Conservation (phyloP, 1,140 invertebrate genomes). For the Bombus ignitus region DNA sequence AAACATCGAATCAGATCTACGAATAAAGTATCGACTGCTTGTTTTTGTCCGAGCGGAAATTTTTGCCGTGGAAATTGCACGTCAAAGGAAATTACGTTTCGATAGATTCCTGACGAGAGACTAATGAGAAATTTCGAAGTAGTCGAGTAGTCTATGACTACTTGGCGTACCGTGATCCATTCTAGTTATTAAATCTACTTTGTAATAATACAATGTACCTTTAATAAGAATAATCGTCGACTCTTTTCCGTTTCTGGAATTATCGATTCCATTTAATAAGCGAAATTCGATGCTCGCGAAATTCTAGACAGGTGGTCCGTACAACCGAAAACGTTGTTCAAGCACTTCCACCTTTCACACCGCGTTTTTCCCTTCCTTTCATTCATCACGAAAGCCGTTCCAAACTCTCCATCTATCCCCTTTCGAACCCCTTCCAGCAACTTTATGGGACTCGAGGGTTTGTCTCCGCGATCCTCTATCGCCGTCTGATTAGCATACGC, state of each 20-base stretch:
- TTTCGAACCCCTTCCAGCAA: slow-evolving; percentile 2
- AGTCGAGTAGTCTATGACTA: no score
- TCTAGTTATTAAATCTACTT: no score
- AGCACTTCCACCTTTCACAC: background rate
- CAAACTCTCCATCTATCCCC: background rate
- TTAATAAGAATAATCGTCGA: no score
- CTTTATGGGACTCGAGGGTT: slow-evolving; percentile 22
- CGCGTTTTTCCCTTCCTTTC: background rate
- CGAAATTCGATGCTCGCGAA: background rate
- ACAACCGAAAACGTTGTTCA: background rate
- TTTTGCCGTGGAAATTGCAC: background rate
- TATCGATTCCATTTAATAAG: background rate
- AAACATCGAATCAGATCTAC: background rate
- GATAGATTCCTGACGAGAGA: background rate
- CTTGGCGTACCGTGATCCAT: no score
- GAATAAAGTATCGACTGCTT: background rate
- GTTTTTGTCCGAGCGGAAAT: background rate
- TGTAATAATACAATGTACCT: no score
- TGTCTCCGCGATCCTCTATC: slow-evolving; percentile 36
- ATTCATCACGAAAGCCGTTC: slow-evolving; percentile 8
- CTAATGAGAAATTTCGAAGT: no score
- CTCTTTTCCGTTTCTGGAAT: background rate
- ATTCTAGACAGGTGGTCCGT: no score
- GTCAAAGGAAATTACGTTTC: background rate
- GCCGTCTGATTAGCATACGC: slow-evolving; percentile 48